Conservation (phyloP, 2,888 invertebrate species). For the Ariolimax columbianus region DNA sequence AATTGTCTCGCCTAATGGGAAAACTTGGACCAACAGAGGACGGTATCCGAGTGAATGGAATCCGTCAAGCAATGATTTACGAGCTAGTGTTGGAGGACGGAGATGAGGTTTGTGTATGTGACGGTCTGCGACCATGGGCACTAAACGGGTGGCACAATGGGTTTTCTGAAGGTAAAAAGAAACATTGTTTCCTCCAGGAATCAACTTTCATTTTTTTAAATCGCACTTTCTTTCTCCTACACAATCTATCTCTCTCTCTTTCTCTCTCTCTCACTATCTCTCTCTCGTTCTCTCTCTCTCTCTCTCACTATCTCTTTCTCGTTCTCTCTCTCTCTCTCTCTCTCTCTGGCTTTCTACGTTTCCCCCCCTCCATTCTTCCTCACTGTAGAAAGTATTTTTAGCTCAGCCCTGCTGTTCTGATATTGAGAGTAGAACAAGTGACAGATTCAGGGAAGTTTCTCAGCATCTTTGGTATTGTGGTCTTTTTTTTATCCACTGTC, state of each 20-base stretch:
- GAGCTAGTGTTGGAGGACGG: not conserved
- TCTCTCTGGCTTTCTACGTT: not conserved
- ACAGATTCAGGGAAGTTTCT: not conserved
- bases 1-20: no score
- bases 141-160: not conserved
- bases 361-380: no score
- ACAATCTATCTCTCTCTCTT: not conserved
- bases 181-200: not conserved
- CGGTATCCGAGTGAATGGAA: not conserved
- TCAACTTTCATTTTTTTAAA: not conserved
- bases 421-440: not conserved
- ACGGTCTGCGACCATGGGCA: not conserved
- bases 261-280: not conserved
- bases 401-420: not conserved
- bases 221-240: not conserved
- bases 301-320: not conserved
- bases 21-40: not conserved
- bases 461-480: not conserved
- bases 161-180: not conserved
- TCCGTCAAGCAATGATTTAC: not conserved
- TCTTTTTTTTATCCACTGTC: not conserved
- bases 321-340: constrained; percentile 1
- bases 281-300: not conserved
- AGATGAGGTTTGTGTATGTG: not conserved
- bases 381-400: no score